Conservation (phyloP, 2,888 invertebrate species). For the Sinohyriopsis cumingii region DNA sequence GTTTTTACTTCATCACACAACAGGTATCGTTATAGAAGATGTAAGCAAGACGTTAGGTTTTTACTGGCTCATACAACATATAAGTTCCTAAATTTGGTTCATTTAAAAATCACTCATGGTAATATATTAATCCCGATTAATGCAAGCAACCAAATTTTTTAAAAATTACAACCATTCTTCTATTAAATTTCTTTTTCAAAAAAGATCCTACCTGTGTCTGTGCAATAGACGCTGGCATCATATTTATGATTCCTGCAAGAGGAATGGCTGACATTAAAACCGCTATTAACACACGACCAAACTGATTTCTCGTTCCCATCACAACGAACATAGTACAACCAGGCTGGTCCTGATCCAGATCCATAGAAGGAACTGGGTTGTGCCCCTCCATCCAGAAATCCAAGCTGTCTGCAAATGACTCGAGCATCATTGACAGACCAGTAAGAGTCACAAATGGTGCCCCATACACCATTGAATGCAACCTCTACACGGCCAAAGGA, state of each 20-base stretch:
- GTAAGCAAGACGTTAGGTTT: too few species aligned
- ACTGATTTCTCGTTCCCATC: slow-evolving; percentile 50
- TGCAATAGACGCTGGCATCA: slow-evolving; percentile 54
- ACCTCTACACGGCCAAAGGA: slow-evolving; percentile 48
- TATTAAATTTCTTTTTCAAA: background rate
- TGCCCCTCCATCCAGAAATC: slow-evolving; percentile 48
- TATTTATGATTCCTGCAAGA: slow-evolving; percentile 44
- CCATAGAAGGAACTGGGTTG: slow-evolving; percentile 43
- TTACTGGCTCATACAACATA: too few species aligned
- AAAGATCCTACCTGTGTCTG: slow-evolving; percentile 42
- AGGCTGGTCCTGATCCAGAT: slow-evolving; percentile 43
- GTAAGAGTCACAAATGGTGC: slow-evolving; percentile 50
- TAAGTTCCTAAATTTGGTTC: too few species aligned
- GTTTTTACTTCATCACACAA: too few species aligned
- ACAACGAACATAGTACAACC: slow-evolving; percentile 49
- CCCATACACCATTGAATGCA: slow-evolving; percentile 48
- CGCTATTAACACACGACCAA: slow-evolving; percentile 48
- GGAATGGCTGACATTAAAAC: slow-evolving; percentile 43
- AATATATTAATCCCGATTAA: too few species aligned
- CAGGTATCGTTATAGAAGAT: too few species aligned
- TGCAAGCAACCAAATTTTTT: too few species aligned
- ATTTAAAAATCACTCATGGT: too few species aligned
- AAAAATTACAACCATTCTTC: too few species aligned
- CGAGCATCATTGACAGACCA: slow-evolving; percentile 47
- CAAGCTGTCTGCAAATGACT: slow-evolving; percentile 52